Percentiles rank a stretch among this genome's conserved stretches.
These are phyloP conservation scores for Aulostomus chinensis DNA, from an alignment of 2,797 vertebrate genomes.

Conservation along the genomic window DNA sequence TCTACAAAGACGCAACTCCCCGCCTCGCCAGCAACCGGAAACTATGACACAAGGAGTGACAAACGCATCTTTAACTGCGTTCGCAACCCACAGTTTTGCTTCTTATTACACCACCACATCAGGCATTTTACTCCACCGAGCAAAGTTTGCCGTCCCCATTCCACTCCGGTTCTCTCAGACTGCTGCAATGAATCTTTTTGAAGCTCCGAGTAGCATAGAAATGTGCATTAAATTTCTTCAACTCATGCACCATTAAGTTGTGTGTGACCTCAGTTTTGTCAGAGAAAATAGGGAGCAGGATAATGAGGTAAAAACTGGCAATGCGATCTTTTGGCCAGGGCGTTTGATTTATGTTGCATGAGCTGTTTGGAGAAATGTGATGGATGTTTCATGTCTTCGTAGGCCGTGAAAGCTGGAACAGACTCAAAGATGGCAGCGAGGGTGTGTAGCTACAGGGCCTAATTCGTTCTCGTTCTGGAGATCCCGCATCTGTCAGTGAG, in stretches of 20 bases:
- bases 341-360: conserved; percentile 29
- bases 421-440: too few relatives aligned
- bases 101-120: too few relatives aligned
- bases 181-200: conserved; percentile 37
- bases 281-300: conserved; percentile 41
- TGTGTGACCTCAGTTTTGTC: conserved; percentile 32
- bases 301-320: conserved; percentile 54
- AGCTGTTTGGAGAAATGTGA: conserved; percentile 31
- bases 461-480: background rate
- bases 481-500: too few relatives aligned
- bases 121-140: too few relatives aligned
- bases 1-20: too few relatives aligned
- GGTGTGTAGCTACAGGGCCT: background rate
- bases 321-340: background rate
- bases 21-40: too few relatives aligned
- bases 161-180: conserved; percentile 21
- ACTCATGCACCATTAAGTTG: conserved; percentile 10
- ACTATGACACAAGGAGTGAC: too few relatives aligned
- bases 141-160: conserved; percentile 28
- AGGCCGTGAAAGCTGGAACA: conserved; percentile 9
- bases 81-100: too few relatives aligned
- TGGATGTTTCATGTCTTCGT: conserved; percentile 35
- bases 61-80: too few relatives aligned
- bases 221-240: too few relatives aligned
- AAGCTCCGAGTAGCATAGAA: conserved; percentile 8